A percentile compares a stretch with the other conserved stretches of the same genome.
Evolutionary conservation across 2,888 invertebrate species (phyloP).

Genomic region (Acanthosepion pharaonis): DNA sequence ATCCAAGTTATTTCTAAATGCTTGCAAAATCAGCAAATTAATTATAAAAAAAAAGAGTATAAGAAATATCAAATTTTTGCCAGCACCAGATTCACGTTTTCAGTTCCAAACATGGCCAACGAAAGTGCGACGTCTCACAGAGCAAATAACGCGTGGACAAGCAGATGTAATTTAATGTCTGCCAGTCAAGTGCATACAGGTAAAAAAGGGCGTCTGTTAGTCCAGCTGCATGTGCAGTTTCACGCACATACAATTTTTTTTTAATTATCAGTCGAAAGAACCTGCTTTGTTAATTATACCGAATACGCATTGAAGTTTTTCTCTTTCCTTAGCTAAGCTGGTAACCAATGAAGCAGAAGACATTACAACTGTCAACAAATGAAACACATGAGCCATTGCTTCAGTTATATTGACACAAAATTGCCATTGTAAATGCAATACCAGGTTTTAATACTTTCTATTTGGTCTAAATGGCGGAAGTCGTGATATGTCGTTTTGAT

Average conservation of each 20-base stretch:
- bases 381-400: neutral
- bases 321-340: neutral
- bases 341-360: neutral
- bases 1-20: too few relatives aligned
- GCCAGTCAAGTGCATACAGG: neutral
- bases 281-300: neutral
- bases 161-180: neutral
- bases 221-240: neutral
- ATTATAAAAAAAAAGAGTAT: too few relatives aligned
- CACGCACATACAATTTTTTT: neutral
- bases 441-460: neutral
- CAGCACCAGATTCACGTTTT: neutral
- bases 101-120: too few relatives aligned
- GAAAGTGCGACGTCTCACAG: neutral
- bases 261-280: neutral
- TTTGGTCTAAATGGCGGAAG: neutral
- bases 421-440: neutral
- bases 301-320: neutral
- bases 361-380: neutral
- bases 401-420: neutral
- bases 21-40: too few relatives aligned
- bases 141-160: neutral
- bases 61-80: too few relatives aligned
- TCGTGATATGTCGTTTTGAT: neutral
- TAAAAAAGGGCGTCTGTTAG: neutral